These are phyloP conservation scores for Elgaria multicarinata DNA, from an alignment of 2,113 vertebrate genomes.

Conservation along the genomic window DNA sequence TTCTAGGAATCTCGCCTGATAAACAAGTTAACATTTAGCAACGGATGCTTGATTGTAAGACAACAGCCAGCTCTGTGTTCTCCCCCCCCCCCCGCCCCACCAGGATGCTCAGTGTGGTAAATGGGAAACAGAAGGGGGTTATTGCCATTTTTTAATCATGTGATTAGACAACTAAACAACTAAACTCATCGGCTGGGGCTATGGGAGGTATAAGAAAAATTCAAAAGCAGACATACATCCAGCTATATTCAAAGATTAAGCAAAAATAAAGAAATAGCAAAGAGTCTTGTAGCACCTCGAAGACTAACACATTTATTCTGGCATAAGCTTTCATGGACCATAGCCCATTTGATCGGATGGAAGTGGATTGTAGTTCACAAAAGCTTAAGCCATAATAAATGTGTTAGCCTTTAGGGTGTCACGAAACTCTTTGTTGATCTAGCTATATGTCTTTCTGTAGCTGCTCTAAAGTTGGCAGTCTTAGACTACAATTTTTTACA, in stretches of 20 bases:
- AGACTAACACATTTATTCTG: too few species aligned
- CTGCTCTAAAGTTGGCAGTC: neutral
- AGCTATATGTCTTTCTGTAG: neutral
- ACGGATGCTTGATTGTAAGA: neutral
- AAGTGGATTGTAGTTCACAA: too few species aligned
- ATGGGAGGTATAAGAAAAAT: neutral
- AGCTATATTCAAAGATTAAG: neutral
- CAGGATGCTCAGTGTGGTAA: neutral
- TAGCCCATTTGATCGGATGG: too few species aligned
- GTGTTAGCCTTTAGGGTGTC: too few species aligned
- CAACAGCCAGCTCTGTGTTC: neutral
- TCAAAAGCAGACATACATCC: neutral
- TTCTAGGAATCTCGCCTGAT: neutral
- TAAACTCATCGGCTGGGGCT: neutral
- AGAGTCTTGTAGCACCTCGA: too few species aligned
- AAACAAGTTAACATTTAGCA: slow-evolving; percentile 20
- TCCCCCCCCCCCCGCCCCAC: neutral
- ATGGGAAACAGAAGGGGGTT: neutral
- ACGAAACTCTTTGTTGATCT: neutral
- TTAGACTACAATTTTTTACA: neutral
- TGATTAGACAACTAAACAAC: neutral
- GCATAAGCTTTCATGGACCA: too few species aligned
- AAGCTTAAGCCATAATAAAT: too few species aligned
- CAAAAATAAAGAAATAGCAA: too few species aligned
- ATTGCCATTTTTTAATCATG: neutral